Evolutionary conservation across 2,888 invertebrate species (phyloP).

Genomic region (Patella pellucida): DNA sequence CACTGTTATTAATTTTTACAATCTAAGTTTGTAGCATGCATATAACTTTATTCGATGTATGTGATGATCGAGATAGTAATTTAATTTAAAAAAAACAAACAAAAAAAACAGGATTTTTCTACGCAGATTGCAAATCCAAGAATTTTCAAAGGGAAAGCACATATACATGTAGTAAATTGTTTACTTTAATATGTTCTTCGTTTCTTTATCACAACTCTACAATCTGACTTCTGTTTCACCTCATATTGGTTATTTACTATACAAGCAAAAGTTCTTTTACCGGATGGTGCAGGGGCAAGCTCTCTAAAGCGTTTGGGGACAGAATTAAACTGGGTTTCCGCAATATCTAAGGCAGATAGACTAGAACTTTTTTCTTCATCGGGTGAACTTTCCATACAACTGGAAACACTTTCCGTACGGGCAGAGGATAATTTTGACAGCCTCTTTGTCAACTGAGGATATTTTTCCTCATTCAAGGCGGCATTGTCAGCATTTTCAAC

Average conservation of each 20-base stretch:
- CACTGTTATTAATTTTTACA: too few species aligned
- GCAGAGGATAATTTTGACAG: constrained; percentile 5
- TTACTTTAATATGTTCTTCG: not conserved
- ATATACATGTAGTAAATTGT: too few species aligned
- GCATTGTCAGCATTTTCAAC: constrained; percentile 32
- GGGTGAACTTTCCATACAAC: not conserved
- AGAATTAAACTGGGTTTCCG: not conserved
- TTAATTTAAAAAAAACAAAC: too few species aligned
- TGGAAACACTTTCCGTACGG: not conserved
- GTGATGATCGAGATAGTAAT: too few species aligned
- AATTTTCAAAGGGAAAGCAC: too few species aligned
- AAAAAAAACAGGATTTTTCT: too few species aligned
- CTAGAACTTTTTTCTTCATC: not conserved
- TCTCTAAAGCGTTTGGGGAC: not conserved
- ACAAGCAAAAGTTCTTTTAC: constrained; percentile 10
- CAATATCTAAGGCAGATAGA: not conserved
- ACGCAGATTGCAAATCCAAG: too few species aligned
- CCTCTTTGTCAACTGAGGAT: constrained; percentile 17
- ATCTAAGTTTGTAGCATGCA: too few species aligned
- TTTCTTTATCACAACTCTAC: constrained; percentile 22
- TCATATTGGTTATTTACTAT: constrained; percentile 15
- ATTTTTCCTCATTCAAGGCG: constrained; percentile 8
- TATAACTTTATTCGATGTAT: too few species aligned
- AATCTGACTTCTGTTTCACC: constrained; percentile 19
- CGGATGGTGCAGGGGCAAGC: not conserved